Base-by-base conservation (phyloP, 2,113 vertebrate genomes). In the Chaenocephalus aceratus region DNA sequence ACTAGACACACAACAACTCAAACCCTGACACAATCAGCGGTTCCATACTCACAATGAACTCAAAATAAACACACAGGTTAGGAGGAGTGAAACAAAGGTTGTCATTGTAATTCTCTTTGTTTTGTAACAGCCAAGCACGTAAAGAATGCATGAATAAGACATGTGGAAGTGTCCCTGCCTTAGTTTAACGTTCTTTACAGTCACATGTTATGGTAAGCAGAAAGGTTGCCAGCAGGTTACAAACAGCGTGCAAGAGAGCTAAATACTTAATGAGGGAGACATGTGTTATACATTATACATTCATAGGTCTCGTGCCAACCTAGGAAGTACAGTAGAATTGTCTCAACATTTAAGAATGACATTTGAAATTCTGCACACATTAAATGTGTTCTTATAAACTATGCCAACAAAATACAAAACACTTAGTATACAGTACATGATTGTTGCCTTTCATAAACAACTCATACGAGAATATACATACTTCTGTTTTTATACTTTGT, bases 231-330 rank as follows among this genome's bases (percentile, higher is more conserved):
- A 80, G 65, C 51, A 81, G 67, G 48, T 64, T 57, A 68, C 75
- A 79, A 15, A 59, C 12, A 71, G 41, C 6, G 4, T 51, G 15
- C 64, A 57, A 21, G 54, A 68, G 23, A 84, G 56, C 21, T 36
- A 73, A 30, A 53, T 48, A n/a, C n/a, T 83, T 83, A 76, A 83
- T 82, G 82, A 14, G 84, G 77, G 61, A 80, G 70, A 66, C 75
- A 54, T 81, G 67, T 68, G n/a, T 70, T 21, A 59, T 62, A 59
- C 30, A 76, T 84, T 72, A 41, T 69, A 30, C 2, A 51, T 18
- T 16, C 62, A 41, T 30, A n/a, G 41, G 21, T 78, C 61, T 62
- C 60, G 21, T 82, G 68, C 44, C 12, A 36, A 64, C 8, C n/a
- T n/a, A 12, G 14, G 36, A 73, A 15, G n/a, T 13, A 63, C 15